Base-by-base conservation (phyloP, 2,113 vertebrate genomes). In the Elaphurus davidianus region DNA sequence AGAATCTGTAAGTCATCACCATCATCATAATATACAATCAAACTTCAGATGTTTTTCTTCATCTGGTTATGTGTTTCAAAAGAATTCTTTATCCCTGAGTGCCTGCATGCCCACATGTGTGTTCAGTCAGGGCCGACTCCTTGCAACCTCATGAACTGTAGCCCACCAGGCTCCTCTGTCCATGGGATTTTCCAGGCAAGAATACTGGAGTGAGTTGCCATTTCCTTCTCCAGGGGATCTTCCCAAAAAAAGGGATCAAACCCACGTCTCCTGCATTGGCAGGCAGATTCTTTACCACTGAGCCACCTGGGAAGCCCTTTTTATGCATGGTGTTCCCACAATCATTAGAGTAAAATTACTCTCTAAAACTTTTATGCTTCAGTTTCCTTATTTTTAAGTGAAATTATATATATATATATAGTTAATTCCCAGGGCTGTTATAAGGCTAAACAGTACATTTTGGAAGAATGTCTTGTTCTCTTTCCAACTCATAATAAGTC, bases 41-140 rank as follows among this genome's bases (percentile, higher is more conserved):
- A 90, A 40, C 1, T 25, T 47, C 9, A 82, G 11, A 43, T 76
- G 1, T 83, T 83, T 91, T 67, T 13, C 19, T 67, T 85, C 25
- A 78, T 36, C 57, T 83, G 33, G 1, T 82, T 81, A 74, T 74
- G 9, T 47, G 86, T 83, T 87, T 50, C 12, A 8, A 76, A 64
- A 76, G 0, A 30, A 23, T 64, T 71, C 11, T 85, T 81, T 82
- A 27, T 71, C 28, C 6, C 21, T 43, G 71, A 27, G 71, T 76
- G 67, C n/a, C 10, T 40, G n/a, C 0, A 0, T 74, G n/a, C 5
- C n/a, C 10, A 23, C n/a, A 40, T 74, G 6, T 76, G 40, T 27
- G 36, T 43, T 76, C 23, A 76, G 71, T 40, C 40, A 76, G 36
- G 71, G 36, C 36, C 12, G 3, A 43, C 3, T 76, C 12, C 9